Evolutionary conservation across 1,140 invertebrate genomes (phyloP), one percentile per base, ranked within the genome.

Genomic region (Paracyclopina nana): DNA sequence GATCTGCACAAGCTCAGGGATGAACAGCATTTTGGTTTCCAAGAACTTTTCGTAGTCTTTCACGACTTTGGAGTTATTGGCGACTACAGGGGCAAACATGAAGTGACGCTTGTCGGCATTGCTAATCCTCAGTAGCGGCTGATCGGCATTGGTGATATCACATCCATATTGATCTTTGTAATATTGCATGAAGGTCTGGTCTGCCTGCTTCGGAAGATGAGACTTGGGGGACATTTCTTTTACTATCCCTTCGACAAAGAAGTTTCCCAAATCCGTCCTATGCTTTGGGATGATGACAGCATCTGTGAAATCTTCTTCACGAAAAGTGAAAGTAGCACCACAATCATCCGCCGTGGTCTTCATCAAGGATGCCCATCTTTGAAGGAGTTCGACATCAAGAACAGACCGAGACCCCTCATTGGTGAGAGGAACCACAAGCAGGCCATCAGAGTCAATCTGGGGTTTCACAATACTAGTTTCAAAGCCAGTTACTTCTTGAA

Each of bases 111-210:
- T 18, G 26, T 52, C 50, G 9, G 50, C 50, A 46, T 40, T 52
- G 26, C 38, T 46, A n/a, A 52, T 18, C 28, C 50, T 16, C 12
- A 44, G 14, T 14, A 52, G 18, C 1, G 50, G 50, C 31, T 52
- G 50, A 27, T 16, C 24, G n/a, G 9, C 6, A 52, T 52, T 41
- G 2, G 3, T 30, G 22, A 48, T 30, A 3, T 38, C 22, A 12
- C 20, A 26, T 4, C 45, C 45, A 48, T 48, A 48, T 4, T 12
- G 27, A 9, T 30, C 14, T 3, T 2, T 9, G 28, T 48, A 48
- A 30, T 48, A 31, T 14, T 26, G 14, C 2, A 22, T 14, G 16
- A 48, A 48, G 12, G 45, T 29, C 20, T 38, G n/a, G n/a, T 38
- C 2, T 11, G 45, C 27, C 6, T 30, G 27, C 8, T 48, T 27